phyloP scores from a whole-genome alignment of 2,113 vertebrate species.

The Myocastor coypus region DNA sequence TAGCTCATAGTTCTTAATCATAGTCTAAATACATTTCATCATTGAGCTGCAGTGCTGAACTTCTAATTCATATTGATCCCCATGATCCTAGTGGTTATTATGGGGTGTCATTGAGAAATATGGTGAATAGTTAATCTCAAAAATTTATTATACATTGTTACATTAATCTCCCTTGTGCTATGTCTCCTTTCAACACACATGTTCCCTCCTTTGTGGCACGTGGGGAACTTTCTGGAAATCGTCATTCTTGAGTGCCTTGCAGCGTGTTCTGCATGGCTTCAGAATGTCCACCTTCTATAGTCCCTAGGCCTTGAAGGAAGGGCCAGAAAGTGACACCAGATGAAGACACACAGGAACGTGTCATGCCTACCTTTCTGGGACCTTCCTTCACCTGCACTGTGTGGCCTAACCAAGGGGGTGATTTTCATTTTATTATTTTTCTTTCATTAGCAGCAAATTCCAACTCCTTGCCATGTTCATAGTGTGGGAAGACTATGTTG shows the following conservation, averaged over 20 bases:
- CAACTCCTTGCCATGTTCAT: background rate
- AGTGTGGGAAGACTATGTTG: background rate
- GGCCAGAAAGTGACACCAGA: background rate
- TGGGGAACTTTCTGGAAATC: background rate
- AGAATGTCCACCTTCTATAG: background rate
- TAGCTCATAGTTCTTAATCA: background rate
- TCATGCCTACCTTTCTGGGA: background rate
- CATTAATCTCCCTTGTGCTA: background rate
- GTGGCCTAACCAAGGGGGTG: background rate
- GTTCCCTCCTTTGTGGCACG: background rate
- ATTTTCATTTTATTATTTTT: background rate
- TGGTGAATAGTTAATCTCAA: background rate
- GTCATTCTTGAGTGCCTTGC: background rate
- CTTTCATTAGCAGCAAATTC: background rate
- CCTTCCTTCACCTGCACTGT: background rate
- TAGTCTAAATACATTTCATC: conserved; percentile 3
- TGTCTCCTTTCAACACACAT: background rate
- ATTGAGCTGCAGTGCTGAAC: background rate
- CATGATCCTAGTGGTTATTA: background rate
- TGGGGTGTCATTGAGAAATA: background rate
- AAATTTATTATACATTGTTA: background rate
- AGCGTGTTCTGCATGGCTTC: background rate
- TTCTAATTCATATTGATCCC: background rate
- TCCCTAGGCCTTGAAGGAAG: background rate
- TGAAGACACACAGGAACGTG: background rate